Percentiles rank a stretch among this genome's conserved stretches.
Conservation (phyloP, 2,888 invertebrate genomes). For the Steinernema scapterisci region DNA sequence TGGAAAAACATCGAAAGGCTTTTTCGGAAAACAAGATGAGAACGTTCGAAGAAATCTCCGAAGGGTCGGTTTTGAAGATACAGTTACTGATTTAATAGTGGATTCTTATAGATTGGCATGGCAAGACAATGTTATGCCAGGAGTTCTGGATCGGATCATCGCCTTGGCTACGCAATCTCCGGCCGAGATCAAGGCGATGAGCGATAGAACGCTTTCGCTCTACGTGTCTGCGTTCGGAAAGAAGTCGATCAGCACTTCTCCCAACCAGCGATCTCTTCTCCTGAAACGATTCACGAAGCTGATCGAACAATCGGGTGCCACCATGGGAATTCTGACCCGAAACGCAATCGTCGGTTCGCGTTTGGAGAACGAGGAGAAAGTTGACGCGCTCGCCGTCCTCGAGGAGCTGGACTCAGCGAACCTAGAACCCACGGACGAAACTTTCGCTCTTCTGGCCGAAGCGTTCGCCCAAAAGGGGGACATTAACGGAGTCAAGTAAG, state of each 20-base stretch:
- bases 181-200: background rate
- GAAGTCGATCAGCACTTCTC: background rate
- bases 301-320: background rate
- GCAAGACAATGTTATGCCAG: background rate
- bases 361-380: background rate
- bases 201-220: background rate
- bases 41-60: constrained; percentile 4
- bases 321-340: background rate
- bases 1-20: background rate
- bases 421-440: background rate
- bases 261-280: background rate
- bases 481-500: constrained; percentile 13
- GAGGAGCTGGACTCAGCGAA: background rate
- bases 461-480: background rate
- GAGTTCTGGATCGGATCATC: background rate
- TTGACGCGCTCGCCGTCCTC: background rate
- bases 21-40: background rate
- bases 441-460: background rate
- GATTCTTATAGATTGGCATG: constrained; percentile 6
- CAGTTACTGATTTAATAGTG: background rate
- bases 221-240: background rate
- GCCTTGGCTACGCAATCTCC: background rate
- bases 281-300: background rate
- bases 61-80: background rate
- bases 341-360: background rate